Conservation (phyloP, 2,888 invertebrate genomes). For the Trissoscelio sp. region DNA sequence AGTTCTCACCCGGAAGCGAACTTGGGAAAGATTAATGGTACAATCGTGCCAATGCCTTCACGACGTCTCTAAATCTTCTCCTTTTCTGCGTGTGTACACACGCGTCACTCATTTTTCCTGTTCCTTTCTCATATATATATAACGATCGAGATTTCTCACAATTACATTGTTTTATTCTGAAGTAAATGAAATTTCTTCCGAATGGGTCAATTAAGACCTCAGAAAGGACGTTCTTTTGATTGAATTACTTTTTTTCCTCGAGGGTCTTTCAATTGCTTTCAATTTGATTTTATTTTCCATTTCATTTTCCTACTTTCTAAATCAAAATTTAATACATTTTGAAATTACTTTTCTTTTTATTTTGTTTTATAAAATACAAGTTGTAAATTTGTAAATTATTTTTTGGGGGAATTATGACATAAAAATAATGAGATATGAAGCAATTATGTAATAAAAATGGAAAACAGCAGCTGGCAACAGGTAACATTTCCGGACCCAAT, state of each 20-base stretch:
- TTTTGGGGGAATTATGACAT: background rate
- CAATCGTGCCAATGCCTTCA: slow-evolving; percentile 56
- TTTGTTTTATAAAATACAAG: too few species aligned
- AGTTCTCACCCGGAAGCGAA: slow-evolving; percentile 50
- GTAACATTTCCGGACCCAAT: slow-evolving; percentile 55
- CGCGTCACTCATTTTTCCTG: slow-evolving; percentile 44
- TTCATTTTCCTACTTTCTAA: too few species aligned
- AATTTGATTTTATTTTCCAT: too few species aligned
- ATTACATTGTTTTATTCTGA: slow-evolving; percentile 19
- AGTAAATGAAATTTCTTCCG: slow-evolving; percentile 8
- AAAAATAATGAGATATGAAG: slow-evolving; percentile 3
- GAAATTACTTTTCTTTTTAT: too few species aligned
- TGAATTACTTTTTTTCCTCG: background rate
- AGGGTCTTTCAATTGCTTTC: too few species aligned
- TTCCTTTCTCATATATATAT: background rate
- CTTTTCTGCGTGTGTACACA: slow-evolving; percentile 26
- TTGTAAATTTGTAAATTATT: too few species aligned
- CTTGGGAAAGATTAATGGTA: slow-evolving; percentile 59
- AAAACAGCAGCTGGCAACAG: slow-evolving; percentile 55
- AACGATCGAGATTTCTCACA: slow-evolving; percentile 30
- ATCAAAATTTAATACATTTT: too few species aligned
- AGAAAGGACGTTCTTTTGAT: too few species aligned
- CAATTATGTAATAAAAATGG: slow-evolving; percentile 39
- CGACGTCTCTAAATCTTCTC: slow-evolving; percentile 60
- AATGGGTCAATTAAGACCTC: background rate